These are phyloP conservation scores for Leptopterna dolabrata DNA, from an alignment of 2,888 invertebrate genomes.

Conservation along the genomic window DNA sequence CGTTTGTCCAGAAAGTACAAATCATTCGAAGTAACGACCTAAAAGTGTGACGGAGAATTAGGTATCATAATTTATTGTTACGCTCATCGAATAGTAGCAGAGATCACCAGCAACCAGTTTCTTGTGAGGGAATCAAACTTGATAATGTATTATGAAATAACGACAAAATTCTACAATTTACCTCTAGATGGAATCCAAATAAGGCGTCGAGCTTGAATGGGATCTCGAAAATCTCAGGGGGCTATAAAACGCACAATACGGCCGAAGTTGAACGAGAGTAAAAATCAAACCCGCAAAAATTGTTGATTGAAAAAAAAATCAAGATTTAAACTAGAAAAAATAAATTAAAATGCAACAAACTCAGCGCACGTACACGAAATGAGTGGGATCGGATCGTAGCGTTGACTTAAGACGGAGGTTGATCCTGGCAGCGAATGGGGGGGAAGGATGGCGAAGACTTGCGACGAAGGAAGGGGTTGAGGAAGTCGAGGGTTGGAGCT, in stretches of 20 bases:
- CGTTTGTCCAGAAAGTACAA: too few relatives aligned
- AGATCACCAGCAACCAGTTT: too few relatives aligned
- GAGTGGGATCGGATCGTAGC: neutral
- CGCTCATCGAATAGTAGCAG: too few relatives aligned
- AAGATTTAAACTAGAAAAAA: neutral
- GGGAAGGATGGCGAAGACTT: neutral
- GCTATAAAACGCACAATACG: neutral
- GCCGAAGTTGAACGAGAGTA: neutral
- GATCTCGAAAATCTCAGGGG: neutral
- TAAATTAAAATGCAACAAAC: neutral
- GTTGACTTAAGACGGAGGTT: neutral
- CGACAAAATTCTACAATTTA: neutral
- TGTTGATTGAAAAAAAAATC: too few relatives aligned
- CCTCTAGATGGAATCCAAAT: neutral
- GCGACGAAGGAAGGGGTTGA: neutral
- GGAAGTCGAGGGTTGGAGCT: neutral
- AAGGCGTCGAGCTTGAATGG: neutral
- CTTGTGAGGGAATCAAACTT: too few relatives aligned
- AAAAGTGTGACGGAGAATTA: too few relatives aligned
- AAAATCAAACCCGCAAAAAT: neutral
- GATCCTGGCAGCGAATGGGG: neutral
- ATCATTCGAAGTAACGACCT: too few relatives aligned
- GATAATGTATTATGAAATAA: too few relatives aligned
- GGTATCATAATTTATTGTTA: too few relatives aligned
- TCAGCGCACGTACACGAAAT: neutral